Conservation (phyloP, 2,113 vertebrate species). For the Leptobrachium ailaonicum region DNA sequence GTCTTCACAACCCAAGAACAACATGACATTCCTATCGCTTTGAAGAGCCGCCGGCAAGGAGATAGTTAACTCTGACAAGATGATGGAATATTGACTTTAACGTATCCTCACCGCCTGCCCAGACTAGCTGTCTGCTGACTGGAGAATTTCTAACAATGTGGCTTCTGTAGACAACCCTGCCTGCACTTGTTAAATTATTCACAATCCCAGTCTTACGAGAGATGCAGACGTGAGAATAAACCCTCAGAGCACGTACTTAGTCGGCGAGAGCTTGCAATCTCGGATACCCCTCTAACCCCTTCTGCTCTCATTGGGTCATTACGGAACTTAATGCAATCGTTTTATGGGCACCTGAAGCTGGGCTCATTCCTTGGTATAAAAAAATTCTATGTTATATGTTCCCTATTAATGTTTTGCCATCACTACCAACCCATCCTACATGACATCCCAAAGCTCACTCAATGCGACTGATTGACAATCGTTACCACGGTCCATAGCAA, state of each 20-base stretch:
- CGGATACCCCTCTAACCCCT: neutral
- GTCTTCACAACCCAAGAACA: neutral
- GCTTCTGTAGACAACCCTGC: constrained; percentile 54
- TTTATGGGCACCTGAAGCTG: too few species aligned
- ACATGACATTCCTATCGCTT: neutral
- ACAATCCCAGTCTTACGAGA: constrained; percentile 51
- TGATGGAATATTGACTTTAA: constrained; percentile 55
- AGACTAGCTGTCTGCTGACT: constrained; percentile 64
- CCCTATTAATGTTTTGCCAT: too few species aligned
- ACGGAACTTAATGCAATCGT: too few species aligned
- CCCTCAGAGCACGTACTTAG: constrained; percentile 27
- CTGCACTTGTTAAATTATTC: constrained; percentile 57
- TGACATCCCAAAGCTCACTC: too few species aligned
- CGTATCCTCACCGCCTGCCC: constrained; percentile 52
- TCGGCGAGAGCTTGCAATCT: neutral
- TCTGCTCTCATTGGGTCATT: neutral
- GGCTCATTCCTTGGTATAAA: too few species aligned
- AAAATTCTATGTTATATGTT: too few species aligned
- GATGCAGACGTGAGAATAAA: constrained; percentile 50
- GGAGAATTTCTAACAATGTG: constrained; percentile 53
- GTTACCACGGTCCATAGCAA: too few species aligned
- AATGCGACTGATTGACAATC: too few species aligned
- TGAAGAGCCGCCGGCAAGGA: neutral
- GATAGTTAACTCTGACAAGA: constrained; percentile 53
- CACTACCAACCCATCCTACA: too few species aligned